Evolutionary conservation across 2,888 invertebrate genomes (phyloP).

Genomic region (Apoda limacodes): DNA sequence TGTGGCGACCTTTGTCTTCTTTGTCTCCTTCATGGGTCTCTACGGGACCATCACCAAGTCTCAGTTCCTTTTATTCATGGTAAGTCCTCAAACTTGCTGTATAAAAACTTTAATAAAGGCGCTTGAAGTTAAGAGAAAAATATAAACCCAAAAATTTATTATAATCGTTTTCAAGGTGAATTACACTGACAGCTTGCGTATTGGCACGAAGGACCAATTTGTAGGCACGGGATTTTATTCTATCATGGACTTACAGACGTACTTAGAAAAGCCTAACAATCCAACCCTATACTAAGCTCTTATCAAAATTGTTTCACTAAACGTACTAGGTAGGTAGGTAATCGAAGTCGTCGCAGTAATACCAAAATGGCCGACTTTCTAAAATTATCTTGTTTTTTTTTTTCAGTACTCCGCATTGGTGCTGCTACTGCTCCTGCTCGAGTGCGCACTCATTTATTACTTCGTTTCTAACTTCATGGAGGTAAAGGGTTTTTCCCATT

Average conservation of each 20-base stretch:
- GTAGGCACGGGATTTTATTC: no score
- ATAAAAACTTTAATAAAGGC: not conserved
- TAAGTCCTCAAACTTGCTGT: conserved; percentile 20
- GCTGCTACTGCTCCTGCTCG: conserved; percentile 40
- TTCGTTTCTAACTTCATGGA: conserved; percentile 37
- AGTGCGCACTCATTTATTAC: conserved; percentile 48
- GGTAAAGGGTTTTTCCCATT: conserved; percentile 21
- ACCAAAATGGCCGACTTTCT: no score
- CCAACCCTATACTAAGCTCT: no score
- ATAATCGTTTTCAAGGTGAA: not conserved
- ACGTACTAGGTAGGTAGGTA: no score
- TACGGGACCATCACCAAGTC: conserved; percentile 43
- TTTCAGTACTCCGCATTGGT: conserved; percentile 49
- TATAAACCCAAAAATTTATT: not conserved
- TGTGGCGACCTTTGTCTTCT: conserved; percentile 33
- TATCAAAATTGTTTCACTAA: no score
- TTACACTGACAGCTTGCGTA: not conserved
- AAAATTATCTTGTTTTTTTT: conserved; percentile 8
- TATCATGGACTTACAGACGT: no score
- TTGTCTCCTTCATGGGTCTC: conserved; percentile 46
- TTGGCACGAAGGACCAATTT: no score
- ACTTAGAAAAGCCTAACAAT: no score
- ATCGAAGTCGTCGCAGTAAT: no score
- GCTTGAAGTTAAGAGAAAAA: not conserved
- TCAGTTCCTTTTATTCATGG: conserved; percentile 49